A percentile compares a stretch with the other conserved stretches of the same genome.
These are phyloP conservation scores for Lycaena phlaeas DNA, from an alignment of 2,888 invertebrate genomes.

Conservation along the genomic window DNA sequence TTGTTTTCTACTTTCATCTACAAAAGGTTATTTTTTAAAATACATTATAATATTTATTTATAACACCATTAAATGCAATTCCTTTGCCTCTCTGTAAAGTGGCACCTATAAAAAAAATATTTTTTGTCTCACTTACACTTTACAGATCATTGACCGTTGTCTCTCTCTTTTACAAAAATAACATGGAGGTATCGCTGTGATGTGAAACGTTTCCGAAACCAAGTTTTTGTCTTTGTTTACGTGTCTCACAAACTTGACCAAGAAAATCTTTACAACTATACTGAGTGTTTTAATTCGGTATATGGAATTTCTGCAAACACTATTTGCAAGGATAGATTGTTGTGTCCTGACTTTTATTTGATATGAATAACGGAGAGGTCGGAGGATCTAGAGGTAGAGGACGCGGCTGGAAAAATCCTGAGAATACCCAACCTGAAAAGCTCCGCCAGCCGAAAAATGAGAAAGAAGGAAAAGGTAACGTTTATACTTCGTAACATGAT, in stretches of 20 bases:
- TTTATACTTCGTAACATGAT: not conserved
- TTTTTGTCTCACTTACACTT: constrained; percentile 6
- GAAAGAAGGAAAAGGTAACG: constrained; percentile 51
- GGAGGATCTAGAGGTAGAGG: constrained; percentile 66
- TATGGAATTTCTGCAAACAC: constrained; percentile 47
- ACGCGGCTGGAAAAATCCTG: constrained; percentile 64
- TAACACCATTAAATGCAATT: too few species aligned
- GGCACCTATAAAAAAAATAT: not conserved
- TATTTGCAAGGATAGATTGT: constrained; percentile 25
- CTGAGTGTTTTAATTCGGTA: constrained; percentile 27
- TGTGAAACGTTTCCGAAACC: constrained; percentile 37
- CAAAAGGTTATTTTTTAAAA: too few species aligned
- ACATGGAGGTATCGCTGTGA: constrained; percentile 55
- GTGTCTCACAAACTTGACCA: constrained; percentile 41
- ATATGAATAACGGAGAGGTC: constrained; percentile 70
- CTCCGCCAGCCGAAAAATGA: constrained; percentile 53
- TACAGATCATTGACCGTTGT: too few species aligned
- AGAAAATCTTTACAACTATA: constrained; percentile 14
- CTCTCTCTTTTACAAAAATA: constrained; percentile 37
- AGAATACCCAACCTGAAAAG: constrained; percentile 53
- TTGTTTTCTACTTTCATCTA: too few species aligned
- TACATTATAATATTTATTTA: too few species aligned
- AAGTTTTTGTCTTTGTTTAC: constrained; percentile 65
- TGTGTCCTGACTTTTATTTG: constrained; percentile 28
- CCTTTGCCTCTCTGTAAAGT: not conserved